Conservation (phyloP, 1,140 invertebrate genomes). For the Penaeus indicus region DNA sequence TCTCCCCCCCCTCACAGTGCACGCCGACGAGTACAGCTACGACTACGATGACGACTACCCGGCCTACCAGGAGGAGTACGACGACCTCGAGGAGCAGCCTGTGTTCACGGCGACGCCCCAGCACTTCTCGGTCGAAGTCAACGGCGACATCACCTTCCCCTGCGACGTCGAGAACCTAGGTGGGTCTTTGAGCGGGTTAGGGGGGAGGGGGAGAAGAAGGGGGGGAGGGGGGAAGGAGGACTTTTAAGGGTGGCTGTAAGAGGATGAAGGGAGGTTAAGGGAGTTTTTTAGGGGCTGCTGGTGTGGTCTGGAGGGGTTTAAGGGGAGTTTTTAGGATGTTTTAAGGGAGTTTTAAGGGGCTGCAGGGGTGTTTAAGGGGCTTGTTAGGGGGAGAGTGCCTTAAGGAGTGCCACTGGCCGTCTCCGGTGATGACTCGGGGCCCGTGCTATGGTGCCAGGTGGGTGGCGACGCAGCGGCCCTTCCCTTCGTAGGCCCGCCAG, state of each 20-base stretch:
- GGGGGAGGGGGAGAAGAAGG: background rate
- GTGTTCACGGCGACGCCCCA: background rate
- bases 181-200: background rate
- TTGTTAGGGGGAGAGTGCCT: too few relatives aligned
- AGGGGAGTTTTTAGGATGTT: too few relatives aligned
- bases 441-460: too few relatives aligned
- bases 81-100: background rate
- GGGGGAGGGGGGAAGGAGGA: background rate
- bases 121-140: conserved; percentile 9
- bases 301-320: too few relatives aligned
- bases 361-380: too few relatives aligned
- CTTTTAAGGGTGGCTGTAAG: background rate
- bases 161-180: conserved; percentile 7
- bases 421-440: too few relatives aligned
- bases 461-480: too few relatives aligned
- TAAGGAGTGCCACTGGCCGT: too few relatives aligned
- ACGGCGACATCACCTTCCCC: conserved; percentile 3
- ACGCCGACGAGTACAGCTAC: background rate
- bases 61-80: background rate
- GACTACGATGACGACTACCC: background rate
- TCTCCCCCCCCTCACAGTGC: background rate
- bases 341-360: too few relatives aligned
- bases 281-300: too few relatives aligned
- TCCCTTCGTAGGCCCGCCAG: background rate
- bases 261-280: background rate